Evolutionary conservation across 2,113 vertebrate species (phyloP).

Genomic region (Notarius lentiginosus): DNA sequence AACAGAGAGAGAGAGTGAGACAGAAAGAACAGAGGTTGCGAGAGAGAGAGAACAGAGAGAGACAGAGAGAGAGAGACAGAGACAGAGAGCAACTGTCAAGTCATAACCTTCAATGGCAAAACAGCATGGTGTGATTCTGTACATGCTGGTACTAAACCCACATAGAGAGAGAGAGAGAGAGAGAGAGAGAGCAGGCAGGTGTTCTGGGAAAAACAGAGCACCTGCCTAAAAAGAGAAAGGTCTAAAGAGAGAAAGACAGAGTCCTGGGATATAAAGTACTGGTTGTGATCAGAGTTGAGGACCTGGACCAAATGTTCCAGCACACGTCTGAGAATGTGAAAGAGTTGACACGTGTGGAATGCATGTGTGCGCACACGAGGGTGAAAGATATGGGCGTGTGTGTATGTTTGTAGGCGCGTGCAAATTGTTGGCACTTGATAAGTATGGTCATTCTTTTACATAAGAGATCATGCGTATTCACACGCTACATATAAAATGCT

Average conservation of each 20-base stretch:
- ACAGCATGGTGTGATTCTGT: slow-evolving; percentile 3
- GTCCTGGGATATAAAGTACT: not conserved
- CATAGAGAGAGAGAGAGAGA: not conserved
- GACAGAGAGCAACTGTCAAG: slow-evolving; percentile 7
- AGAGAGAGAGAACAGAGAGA: not conserved
- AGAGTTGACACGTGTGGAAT: not conserved
- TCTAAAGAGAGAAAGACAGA: not conserved
- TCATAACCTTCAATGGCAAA: slow-evolving; percentile 29
- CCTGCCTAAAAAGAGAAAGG: not conserved
- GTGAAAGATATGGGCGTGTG: slow-evolving; percentile 1
- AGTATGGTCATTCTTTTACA: slow-evolving; percentile 42
- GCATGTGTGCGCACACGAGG: not conserved
- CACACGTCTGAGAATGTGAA: not conserved
- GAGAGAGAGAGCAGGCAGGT: not conserved
- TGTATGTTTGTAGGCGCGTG: not conserved
- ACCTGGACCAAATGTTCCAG: slow-evolving; percentile 8
- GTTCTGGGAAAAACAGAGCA: not conserved
- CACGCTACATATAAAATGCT: not conserved
- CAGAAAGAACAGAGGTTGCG: too few relatives aligned
- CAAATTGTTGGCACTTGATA: slow-evolving; percentile 23
- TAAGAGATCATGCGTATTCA: not conserved
- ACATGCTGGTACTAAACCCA: slow-evolving; percentile 37
- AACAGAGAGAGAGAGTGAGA: not conserved
- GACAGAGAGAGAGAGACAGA: not conserved
- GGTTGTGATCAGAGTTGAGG: slow-evolving; percentile 17